A percentile compares a stretch with the other conserved stretches of the same genome.
Conservation (phyloP, 2,888 invertebrate genomes). For the Tinea pellionella region DNA sequence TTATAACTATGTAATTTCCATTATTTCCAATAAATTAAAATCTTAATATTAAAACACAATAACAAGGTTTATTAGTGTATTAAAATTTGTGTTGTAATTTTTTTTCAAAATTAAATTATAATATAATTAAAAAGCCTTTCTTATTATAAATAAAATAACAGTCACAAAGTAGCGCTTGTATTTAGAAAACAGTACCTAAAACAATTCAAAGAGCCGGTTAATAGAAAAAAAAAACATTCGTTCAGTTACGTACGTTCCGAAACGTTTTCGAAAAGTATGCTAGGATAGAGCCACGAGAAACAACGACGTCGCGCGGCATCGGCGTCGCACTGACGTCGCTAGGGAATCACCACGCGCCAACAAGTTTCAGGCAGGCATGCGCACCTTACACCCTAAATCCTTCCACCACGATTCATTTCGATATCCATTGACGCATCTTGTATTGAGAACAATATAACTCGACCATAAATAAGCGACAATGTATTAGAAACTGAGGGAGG, state of each 20-base stretch:
- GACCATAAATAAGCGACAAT: not conserved
- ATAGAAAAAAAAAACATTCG: too few relatives aligned
- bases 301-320: constrained; percentile 20
- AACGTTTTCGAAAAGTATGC: not conserved
- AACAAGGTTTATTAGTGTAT: not conserved
- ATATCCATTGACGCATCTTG: not conserved
- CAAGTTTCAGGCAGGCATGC: constrained; percentile 64
- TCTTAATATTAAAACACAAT: too few relatives aligned
- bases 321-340: constrained; percentile 53
- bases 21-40: not conserved
- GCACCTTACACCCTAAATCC: constrained; percentile 28
- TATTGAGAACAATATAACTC: not conserved
- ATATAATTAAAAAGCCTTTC: too few relatives aligned
- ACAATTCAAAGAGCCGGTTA: not conserved
- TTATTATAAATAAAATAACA: not conserved
- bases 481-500: not conserved
- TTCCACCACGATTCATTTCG: not conserved
- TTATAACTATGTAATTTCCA: not conserved
- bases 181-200: not conserved
- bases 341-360: constrained; percentile 42
- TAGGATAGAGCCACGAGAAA: not conserved
- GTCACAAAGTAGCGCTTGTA: not conserved
- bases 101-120: too few relatives aligned
- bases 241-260: not conserved
- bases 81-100: too few relatives aligned